Evolutionary conservation across 2,888 invertebrate species (phyloP).

Genomic region (Meloe dianella): DNA sequence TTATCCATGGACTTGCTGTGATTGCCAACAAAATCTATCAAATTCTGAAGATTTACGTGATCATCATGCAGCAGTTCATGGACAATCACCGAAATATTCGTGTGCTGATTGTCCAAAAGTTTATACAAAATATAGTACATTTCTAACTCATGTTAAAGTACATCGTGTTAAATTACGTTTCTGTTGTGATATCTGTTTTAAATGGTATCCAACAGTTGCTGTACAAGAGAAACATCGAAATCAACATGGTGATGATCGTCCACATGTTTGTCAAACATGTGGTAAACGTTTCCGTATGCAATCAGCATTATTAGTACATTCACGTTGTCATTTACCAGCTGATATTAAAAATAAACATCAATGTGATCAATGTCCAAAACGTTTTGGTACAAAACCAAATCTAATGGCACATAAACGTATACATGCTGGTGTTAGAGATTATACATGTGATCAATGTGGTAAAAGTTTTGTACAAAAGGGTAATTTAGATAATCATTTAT

Average conservation of each 20-base stretch:
- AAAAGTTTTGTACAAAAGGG: conserved; percentile 67
- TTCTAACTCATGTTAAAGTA: conserved; percentile 67
- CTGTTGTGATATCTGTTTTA: conserved; percentile 63
- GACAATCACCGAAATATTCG: conserved; percentile 68
- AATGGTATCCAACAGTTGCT: conserved; percentile 62
- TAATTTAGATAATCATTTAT: conserved; percentile 64
- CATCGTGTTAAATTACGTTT: conserved; percentile 69
- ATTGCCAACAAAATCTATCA: conserved; percentile 60
- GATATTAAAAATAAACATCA: conserved; percentile 65
- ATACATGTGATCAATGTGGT: conserved; percentile 65
- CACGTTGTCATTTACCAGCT: conserved; percentile 64
- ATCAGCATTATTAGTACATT: conserved; percentile 63
- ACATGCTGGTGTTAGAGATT: conserved; percentile 63
- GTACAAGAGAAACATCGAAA: conserved; percentile 58
- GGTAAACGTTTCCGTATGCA: conserved; percentile 66
- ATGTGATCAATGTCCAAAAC: conserved; percentile 67
- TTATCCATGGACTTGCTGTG: conserved; percentile 64
- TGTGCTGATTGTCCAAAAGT: conserved; percentile 72
- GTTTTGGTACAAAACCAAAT: conserved; percentile 66
- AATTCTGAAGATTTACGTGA: conserved; percentile 63
- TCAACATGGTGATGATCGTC: conserved; percentile 63
- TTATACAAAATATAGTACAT: conserved; percentile 67
- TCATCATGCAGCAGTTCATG: conserved; percentile 68
- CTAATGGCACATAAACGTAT: conserved; percentile 65
- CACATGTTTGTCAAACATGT: conserved; percentile 63